phyloP scores from a whole-genome alignment of 2,888 invertebrate species.

The Nezara viridula region DNA sequence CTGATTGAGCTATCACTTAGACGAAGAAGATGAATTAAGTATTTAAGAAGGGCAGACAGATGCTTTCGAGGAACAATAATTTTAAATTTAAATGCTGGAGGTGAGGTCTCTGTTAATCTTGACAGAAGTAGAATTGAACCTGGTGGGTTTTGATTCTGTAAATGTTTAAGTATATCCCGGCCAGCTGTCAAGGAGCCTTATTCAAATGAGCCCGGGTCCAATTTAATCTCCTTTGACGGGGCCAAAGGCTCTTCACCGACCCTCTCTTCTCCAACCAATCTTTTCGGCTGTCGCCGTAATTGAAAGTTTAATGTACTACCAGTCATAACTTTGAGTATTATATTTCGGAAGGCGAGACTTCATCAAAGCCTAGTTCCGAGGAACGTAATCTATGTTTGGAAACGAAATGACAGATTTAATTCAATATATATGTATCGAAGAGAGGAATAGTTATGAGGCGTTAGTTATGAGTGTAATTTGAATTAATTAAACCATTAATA shows the following conservation, averaged over 20 bases:
- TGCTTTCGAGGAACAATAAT: constrained; percentile 5
- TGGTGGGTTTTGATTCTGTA: background rate
- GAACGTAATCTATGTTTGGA: background rate
- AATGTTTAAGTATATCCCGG: constrained; percentile 36
- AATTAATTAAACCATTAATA: background rate
- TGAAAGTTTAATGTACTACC: constrained; percentile 14
- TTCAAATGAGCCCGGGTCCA: constrained; percentile 21
- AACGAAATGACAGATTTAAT: background rate
- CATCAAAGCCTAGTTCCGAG: background rate
- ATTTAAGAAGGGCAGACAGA: constrained; percentile 28
- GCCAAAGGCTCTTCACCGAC: constrained; percentile 23
- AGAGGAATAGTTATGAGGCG: background rate
- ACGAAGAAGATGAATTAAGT: background rate
- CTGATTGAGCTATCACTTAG: background rate
- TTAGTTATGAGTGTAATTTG: background rate
- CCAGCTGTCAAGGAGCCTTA: background rate
- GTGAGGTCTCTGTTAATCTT: constrained; percentile 14
- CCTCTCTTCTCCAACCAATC: background rate
- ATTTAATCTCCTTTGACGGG: constrained; percentile 37
- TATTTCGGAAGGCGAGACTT: background rate
- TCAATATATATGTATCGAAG: background rate
- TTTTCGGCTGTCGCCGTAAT: constrained; percentile 6
- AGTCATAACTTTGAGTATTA: constrained; percentile 11
- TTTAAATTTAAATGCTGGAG: constrained; percentile 26
- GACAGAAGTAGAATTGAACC: constrained; percentile 32